phyloP scores from a whole-genome alignment of 2,797 vertebrate species.

The Rallus crepitans region DNA sequence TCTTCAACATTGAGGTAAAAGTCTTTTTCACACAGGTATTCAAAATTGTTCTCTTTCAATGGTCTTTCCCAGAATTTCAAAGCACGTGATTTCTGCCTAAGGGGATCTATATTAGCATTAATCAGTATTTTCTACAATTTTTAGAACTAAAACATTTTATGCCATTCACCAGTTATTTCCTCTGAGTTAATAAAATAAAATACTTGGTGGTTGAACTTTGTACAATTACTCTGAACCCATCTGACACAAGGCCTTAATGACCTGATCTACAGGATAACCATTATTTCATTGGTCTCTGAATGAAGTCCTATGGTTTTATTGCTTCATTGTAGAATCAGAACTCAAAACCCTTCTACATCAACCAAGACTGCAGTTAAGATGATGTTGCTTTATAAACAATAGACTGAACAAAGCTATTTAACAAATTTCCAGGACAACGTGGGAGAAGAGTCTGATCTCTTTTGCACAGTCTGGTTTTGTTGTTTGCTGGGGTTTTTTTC shows the following conservation, averaged over 20 bases:
- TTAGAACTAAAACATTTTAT: not conserved
- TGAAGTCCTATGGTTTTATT: not conserved
- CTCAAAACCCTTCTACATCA: not conserved
- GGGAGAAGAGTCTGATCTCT: not conserved
- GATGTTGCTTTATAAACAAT: not conserved
- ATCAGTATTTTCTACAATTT: not conserved
- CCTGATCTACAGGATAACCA: not conserved
- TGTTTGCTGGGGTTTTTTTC: not conserved
- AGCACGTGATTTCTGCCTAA: not conserved
- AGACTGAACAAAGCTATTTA: not conserved
- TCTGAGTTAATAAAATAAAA: not conserved
- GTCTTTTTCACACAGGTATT: not conserved
- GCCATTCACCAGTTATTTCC: not conserved
- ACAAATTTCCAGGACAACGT: not conserved
- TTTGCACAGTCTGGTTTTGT: not conserved
- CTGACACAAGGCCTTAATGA: not conserved
- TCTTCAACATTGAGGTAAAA: not conserved
- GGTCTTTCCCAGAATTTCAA: not conserved
- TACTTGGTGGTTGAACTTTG: not conserved
- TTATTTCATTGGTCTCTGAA: not conserved
- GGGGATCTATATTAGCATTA: not conserved
- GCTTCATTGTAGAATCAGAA: not conserved
- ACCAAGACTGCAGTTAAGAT: not conserved
- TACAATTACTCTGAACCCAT: not conserved
- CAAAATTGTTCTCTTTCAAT: not conserved